A percentile compares a stretch with the other conserved stretches of the same genome.
These are phyloP conservation scores for Oryzias sinensis DNA, from an alignment of 2,797 vertebrate species.

Conservation along the genomic window DNA sequence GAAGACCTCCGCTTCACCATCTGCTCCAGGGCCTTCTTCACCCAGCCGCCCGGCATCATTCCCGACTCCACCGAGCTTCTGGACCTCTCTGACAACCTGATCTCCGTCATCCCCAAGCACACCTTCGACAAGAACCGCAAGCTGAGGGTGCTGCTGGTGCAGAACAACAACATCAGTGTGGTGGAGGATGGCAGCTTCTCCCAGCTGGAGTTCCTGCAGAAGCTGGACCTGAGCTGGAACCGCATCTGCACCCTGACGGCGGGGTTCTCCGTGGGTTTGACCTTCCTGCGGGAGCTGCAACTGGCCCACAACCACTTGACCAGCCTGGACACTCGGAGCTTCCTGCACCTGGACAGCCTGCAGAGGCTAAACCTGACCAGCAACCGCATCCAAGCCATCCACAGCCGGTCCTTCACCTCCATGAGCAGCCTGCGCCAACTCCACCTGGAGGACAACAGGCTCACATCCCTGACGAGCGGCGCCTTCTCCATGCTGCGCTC, in stretches of 20 bases:
- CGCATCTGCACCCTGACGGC: slow-evolving; percentile 61
- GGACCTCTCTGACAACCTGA: slow-evolving; percentile 77
- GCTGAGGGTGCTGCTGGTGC: slow-evolving; percentile 75
- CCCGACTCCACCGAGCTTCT: slow-evolving; percentile 74
- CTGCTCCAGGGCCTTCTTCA: slow-evolving; percentile 68
- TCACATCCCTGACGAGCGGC: slow-evolving; percentile 63
- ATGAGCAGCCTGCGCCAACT: slow-evolving; percentile 78
- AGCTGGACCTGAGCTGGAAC: slow-evolving; percentile 82
- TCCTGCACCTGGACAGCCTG: slow-evolving; percentile 77
- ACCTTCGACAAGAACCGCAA: slow-evolving; percentile 65
- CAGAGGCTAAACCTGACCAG: slow-evolving; percentile 76
- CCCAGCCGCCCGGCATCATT: slow-evolving; percentile 51
- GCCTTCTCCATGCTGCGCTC: slow-evolving; percentile 81
- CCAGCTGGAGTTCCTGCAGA: slow-evolving; percentile 75
- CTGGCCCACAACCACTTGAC: slow-evolving; percentile 75
- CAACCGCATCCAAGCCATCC: slow-evolving; percentile 73
- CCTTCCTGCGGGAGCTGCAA: slow-evolving; percentile 73
- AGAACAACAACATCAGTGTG: slow-evolving; percentile 73
- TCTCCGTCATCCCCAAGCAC: slow-evolving; percentile 57
- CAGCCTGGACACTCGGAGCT: slow-evolving; percentile 59
- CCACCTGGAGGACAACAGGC: slow-evolving; percentile 72
- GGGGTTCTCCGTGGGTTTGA: slow-evolving; percentile 76
- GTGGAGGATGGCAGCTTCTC: slow-evolving; percentile 70
- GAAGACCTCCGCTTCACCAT: slow-evolving; percentile 71
- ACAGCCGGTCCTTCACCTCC: slow-evolving; percentile 70